These are phyloP conservation scores for Astreopora myriophthalma DNA, from an alignment of 64 coral and sea anemone species.

Conservation along the genomic window DNA sequence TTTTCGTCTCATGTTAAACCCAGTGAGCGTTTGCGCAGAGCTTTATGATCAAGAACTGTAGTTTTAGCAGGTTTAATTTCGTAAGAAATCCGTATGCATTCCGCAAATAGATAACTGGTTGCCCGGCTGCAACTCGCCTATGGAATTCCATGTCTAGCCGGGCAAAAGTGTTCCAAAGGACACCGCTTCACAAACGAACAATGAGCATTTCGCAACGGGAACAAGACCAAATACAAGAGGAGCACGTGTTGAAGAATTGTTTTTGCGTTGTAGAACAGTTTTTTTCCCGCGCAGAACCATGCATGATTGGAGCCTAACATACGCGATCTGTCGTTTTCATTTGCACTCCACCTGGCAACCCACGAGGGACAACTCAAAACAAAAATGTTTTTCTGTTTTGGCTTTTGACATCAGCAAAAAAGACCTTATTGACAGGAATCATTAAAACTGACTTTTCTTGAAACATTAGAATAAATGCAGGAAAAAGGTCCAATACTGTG, in stretches of 20 bases:
- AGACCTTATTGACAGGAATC: not conserved
- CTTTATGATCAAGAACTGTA: not conserved
- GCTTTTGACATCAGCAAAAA: not conserved
- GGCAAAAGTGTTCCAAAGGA: not conserved
- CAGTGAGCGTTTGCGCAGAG: not conserved
- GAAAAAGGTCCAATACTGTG: not conserved
- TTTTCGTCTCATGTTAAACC: not conserved
- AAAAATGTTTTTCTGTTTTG: not conserved
- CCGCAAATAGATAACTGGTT: too few relatives aligned
- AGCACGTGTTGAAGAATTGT: not conserved
- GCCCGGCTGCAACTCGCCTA: too few relatives aligned
- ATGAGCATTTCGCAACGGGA: not conserved
- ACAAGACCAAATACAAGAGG: not conserved
- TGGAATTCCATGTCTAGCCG: too few relatives aligned
- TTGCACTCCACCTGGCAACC: not conserved
- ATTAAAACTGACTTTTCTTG: not conserved
- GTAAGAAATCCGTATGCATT: not conserved
- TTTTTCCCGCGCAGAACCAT: not conserved
- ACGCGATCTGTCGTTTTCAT: not conserved
- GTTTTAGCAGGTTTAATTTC: not conserved
- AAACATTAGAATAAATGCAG: not conserved
- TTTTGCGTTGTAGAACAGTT: not conserved
- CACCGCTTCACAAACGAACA: not conserved
- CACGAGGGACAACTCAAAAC: slow-evolving; percentile 9
- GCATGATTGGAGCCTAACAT: slow-evolving; percentile 22